These are phyloP conservation scores for Calameuta filiformis DNA, from an alignment of 2,888 invertebrate species.

Conservation along the genomic window DNA sequence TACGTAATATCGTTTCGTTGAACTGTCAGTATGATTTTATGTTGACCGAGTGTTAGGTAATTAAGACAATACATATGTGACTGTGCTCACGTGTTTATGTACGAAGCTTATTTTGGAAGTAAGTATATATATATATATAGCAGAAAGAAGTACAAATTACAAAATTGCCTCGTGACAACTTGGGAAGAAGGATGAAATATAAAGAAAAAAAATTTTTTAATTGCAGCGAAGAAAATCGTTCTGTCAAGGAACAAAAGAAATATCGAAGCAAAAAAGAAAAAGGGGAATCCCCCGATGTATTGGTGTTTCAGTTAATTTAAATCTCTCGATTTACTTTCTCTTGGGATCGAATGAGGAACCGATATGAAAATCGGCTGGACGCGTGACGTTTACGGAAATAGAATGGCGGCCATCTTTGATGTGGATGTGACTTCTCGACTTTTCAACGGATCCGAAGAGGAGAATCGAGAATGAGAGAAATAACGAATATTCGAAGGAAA, in stretches of 20 bases:
- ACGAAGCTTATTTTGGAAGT: not conserved
- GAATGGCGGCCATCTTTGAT: not conserved
- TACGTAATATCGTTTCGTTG: not conserved
- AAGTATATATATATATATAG: not conserved
- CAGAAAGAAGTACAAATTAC: not conserved
- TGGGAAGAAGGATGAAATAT: not conserved
- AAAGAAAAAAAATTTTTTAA: not conserved
- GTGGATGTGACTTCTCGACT: not conserved
- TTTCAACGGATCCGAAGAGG: not conserved
- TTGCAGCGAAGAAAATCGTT: too few relatives aligned
- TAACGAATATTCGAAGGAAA: not conserved
- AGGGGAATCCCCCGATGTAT: not conserved
- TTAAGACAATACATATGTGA: not conserved
- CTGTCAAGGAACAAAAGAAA: too few relatives aligned
- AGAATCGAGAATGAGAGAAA: not conserved
- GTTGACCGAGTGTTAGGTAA: not conserved
- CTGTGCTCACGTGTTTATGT: not conserved
- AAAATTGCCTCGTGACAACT: not conserved
- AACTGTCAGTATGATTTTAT: not conserved
- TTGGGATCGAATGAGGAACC: not conserved
- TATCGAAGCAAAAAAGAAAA: not conserved
- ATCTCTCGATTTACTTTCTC: not conserved
- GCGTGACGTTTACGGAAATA: not conserved
- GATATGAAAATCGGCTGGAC: not conserved
- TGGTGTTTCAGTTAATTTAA: too few relatives aligned